phyloP scores from a whole-genome alignment of 92 coral and sea anemone species.

The Phenganax subtilis region DNA sequence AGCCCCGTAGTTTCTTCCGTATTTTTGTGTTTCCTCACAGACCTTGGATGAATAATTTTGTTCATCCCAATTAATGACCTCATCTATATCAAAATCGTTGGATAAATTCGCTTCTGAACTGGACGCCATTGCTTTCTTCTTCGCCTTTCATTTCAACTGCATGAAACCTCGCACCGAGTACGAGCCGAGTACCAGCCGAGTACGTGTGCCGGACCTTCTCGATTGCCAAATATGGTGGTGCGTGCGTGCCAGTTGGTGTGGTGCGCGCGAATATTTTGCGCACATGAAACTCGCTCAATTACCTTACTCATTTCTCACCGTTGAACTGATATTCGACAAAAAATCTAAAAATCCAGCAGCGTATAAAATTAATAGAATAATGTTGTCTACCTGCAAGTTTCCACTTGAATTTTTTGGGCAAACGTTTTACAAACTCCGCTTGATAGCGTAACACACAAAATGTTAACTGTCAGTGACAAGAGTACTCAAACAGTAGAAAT shows the following conservation, averaged over 20 bases:
- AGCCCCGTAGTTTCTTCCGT: slow-evolving; percentile 34
- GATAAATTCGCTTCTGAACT: slow-evolving; percentile 79
- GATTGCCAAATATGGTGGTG: slow-evolving; percentile 11
- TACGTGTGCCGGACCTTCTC: not conserved
- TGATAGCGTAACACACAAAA: too few species aligned
- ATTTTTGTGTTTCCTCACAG: slow-evolving; percentile 50
- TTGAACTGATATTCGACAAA: too few species aligned
- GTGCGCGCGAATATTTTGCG: too few species aligned
- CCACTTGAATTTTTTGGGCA: too few species aligned
- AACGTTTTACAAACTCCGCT: too few species aligned
- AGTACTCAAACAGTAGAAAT: too few species aligned
- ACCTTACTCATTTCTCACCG: too few species aligned
- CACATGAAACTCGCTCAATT: too few species aligned
- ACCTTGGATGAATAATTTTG: slow-evolving; percentile 99
- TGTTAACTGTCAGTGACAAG: too few species aligned
- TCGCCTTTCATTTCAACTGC: slow-evolving; percentile 25
- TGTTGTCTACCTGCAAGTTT: too few species aligned
- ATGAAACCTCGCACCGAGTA: not conserved
- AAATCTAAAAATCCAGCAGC: too few species aligned
- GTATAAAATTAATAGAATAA: too few species aligned
- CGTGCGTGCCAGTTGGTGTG: not conserved
- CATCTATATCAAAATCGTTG: slow-evolving; percentile 99
- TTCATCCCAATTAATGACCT: slow-evolving; percentile 99
- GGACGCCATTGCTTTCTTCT: slow-evolving; percentile 68
- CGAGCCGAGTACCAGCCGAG: not conserved